phyloP scores from a whole-genome alignment of 2,113 vertebrate genomes.

The Xiphophorus hellerii region DNA sequence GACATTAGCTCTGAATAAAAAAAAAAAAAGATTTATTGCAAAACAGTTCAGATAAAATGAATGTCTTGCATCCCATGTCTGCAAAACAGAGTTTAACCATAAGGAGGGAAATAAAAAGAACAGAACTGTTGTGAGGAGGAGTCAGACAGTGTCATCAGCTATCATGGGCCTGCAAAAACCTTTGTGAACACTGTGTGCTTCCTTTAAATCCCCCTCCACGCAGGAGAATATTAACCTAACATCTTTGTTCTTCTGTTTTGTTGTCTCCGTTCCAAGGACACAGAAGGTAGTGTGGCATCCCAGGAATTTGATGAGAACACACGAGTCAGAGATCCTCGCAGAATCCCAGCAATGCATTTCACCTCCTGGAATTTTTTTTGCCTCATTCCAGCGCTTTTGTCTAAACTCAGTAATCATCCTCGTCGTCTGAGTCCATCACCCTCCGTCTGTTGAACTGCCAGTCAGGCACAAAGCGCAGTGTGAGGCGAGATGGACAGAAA shows the following conservation, averaged over 20 bases:
- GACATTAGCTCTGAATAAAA: slow-evolving; percentile 7
- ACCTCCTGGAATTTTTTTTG: slow-evolving; percentile 17
- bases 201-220: slow-evolving; percentile 9
- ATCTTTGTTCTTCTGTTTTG: slow-evolving; percentile 36
- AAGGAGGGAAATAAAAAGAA: slow-evolving; percentile 9
- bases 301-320: slow-evolving; percentile 23
- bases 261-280: slow-evolving; percentile 51
- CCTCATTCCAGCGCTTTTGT: slow-evolving; percentile 11
- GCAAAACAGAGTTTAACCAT: slow-evolving; percentile 25
- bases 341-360: slow-evolving; percentile 49
- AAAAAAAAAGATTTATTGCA: slow-evolving; percentile 7
- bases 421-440: slow-evolving; percentile 98
- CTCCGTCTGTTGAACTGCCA: slow-evolving; percentile 94
- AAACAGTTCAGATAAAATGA: slow-evolving; percentile 47
- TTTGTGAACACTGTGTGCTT: slow-evolving; percentile 29
- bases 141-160: slow-evolving; percentile 21
- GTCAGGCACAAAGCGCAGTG: slow-evolving; percentile 16
- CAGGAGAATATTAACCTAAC: slow-evolving; percentile 24
- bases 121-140: slow-evolving; percentile 26
- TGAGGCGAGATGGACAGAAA: neutral
- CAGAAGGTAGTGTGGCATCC: slow-evolving; percentile 34
- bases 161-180: slow-evolving; percentile 13
- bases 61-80: slow-evolving; percentile 43
- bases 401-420: slow-evolving; percentile 81
- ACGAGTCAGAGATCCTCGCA: slow-evolving; percentile 34